Evolutionary conservation across 2,113 vertebrate species (phyloP).

Genomic region (Chitala chitala): DNA sequence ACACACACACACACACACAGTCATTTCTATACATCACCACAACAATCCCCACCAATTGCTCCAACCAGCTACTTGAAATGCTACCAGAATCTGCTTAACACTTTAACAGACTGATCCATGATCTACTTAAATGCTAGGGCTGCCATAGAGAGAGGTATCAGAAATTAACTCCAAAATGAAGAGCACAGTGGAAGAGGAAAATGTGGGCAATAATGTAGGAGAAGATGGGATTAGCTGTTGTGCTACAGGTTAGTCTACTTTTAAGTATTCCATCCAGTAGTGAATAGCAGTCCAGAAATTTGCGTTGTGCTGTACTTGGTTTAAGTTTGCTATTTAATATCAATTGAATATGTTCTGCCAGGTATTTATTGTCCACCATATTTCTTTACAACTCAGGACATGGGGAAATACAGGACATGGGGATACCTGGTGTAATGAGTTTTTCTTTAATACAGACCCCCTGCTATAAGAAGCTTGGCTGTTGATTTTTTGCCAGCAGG

Average conservation of each 20-base stretch:
- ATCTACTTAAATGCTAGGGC: neutral
- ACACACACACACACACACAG: neutral
- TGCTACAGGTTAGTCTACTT: neutral
- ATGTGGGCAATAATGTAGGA: too few relatives aligned
- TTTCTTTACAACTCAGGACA: too few relatives aligned
- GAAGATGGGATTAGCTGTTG: too few relatives aligned
- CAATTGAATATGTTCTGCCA: too few relatives aligned
- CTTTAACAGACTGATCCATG: neutral
- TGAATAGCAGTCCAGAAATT: neutral
- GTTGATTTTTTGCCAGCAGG: neutral
- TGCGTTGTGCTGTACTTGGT: neutral
- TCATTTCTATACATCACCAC: neutral
- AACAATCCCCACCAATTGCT: neutral
- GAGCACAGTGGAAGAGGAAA: neutral
- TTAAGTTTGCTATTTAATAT: neutral
- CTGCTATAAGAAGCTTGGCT: neutral
- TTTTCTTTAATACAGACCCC: conserved; percentile 9
- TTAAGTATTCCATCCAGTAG: neutral
- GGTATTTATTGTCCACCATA: too few relatives aligned
- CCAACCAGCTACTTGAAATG: neutral
- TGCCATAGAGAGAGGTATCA: neutral
- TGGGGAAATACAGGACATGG: too few relatives aligned
- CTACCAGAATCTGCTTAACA: conserved; percentile 6
- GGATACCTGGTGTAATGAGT: conserved; percentile 4
- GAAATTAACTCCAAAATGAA: neutral